Base-by-base conservation (phyloP, 2,888 invertebrate species). In the Melieria crassipennis region DNA sequence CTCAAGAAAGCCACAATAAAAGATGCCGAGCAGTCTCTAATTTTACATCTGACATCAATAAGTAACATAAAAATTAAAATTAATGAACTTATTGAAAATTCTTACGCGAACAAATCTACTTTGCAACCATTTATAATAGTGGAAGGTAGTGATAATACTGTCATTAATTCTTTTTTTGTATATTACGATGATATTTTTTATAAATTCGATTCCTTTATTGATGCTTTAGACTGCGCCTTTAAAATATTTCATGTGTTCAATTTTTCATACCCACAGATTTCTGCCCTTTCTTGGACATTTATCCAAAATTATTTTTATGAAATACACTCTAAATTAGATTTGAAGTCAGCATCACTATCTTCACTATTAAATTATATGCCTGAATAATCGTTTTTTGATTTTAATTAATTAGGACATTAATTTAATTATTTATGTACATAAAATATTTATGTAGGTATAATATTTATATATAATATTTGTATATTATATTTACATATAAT, bases 271-370 rank as follows among this genome's bases (percentile, higher is more conserved):
- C 70, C 65, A 65, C 48, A n/a, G 43, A 50, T 30, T 52, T 65
- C 55, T 60, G 30, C 47, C 10, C 16, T 50, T 45, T n/a, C 50
- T 50, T 70, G 70, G 70, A 42, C 58, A 11, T 70, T 70, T 65
- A 65, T 70, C 10, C 60, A 70, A 42, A 48, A 70, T 42, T 58
- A 58, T 60, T 70, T 70, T 65, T 70, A 60, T 70, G 13, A 65
- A 60, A 70, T 70, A 30, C 50, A 65, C n/a, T 45, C 70, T 42
- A 58, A 65, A 65, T 48, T 46, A 16, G 58, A 70, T 71, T 70
- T 9, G 75, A 73, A 13, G 73, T 73, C 64, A 67, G 11, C 30
- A 69, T n/a, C n/a, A n/a, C n/a, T n/a, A n/a, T n/a, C n/a, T n/a
- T n/a, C n/a, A n/a, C n/a, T n/a, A n/a, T n/a, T n/a, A n/a, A n/a